Conservation (phyloP, 1,140 invertebrate species). For the Sycophaga agraensis region DNA sequence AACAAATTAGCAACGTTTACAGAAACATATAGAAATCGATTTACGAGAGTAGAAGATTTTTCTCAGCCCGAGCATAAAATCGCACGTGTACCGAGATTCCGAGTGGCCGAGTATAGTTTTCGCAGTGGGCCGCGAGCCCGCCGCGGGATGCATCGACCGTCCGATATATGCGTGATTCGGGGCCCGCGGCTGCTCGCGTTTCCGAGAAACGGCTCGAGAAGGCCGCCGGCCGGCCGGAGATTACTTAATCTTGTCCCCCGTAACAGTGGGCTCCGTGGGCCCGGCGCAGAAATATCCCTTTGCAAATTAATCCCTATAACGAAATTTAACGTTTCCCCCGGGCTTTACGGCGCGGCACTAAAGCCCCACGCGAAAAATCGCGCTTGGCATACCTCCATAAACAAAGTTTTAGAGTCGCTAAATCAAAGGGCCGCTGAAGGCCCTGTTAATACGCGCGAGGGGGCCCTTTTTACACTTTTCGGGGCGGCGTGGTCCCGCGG, state of each 20-base stretch:
- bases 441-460: background rate
- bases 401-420: conserved; percentile 18
- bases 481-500: background rate
- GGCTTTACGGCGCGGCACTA: background rate
- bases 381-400: conserved; percentile 19
- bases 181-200: too few species aligned
- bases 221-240: too few species aligned
- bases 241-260: background rate
- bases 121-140: too few species aligned
- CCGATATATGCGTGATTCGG: too few species aligned
- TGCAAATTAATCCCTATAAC: background rate
- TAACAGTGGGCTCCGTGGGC: background rate
- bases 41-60: too few species aligned
- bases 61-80: too few species aligned
- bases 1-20: too few species aligned
- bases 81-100: too few species aligned
- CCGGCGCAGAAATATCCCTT: background rate
- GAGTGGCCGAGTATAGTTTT: too few species aligned
- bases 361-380: background rate
- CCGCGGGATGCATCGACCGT: too few species aligned
- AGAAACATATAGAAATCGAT: too few species aligned
- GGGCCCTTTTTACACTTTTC: background rate
- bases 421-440: conserved; percentile 3
- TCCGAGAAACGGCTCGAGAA: background rate
- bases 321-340: background rate